Conservation (phyloP, 2,113 vertebrate species). For the Myiozetetes cayanensis region DNA sequence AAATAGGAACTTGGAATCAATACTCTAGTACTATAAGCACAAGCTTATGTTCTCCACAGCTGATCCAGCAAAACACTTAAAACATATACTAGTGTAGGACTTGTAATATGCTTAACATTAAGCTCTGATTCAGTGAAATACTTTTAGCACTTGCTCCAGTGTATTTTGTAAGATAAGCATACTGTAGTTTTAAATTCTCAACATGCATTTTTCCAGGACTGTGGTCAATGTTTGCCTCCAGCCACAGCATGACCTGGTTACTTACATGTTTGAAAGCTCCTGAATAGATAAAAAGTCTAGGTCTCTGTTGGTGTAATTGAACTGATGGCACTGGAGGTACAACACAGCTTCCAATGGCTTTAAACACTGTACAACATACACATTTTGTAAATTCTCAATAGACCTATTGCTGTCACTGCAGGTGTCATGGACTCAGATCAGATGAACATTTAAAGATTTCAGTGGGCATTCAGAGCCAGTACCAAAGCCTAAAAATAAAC, state of each 20-base stretch:
- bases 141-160: neutral
- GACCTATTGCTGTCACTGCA: neutral
- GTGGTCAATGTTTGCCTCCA: constrained; percentile 14
- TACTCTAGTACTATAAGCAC: neutral
- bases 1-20: neutral
- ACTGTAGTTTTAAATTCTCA: constrained; percentile 18
- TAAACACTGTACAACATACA: neutral
- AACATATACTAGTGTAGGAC: constrained; percentile 17
- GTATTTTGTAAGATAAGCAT: constrained; percentile 15
- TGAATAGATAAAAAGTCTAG: neutral
- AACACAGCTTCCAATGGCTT: neutral
- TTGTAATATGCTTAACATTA: constrained; percentile 44
- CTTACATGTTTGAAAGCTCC: neutral
- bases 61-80: constrained; percentile 7
- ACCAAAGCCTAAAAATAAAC: neutral
- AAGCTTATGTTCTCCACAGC: neutral
- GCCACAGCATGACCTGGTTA: constrained; percentile 30
- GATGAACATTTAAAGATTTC: neutral
- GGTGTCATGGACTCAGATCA: neutral
- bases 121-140: neutral
- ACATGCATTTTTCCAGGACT: constrained; percentile 8
- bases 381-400: neutral
- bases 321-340: neutral
- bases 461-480: neutral
- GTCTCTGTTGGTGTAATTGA: neutral